A percentile compares a stretch with the other conserved stretches of the same genome.
Evolutionary conservation across 2,888 invertebrate genomes (phyloP).

Genomic region (Sisyra nigra): DNA sequence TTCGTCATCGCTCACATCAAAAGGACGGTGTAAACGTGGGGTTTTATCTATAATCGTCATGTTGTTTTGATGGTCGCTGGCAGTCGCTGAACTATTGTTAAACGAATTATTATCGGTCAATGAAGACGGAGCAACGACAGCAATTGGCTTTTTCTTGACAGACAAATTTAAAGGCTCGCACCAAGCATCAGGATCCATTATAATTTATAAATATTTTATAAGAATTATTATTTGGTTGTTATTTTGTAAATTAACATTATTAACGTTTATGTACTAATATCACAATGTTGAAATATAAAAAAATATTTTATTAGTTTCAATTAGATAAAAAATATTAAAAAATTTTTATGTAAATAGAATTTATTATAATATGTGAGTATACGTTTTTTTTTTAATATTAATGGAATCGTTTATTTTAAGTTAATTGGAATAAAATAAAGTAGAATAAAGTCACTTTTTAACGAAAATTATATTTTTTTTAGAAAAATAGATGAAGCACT

Average conservation of each 20-base stretch:
- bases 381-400: no score
- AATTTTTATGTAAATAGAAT: conserved; percentile 1
- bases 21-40: conserved; percentile 10
- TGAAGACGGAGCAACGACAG: conserved; percentile 34
- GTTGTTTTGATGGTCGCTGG: conserved; percentile 15
- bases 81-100: not conserved
- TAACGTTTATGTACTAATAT: not conserved
- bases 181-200: conserved; percentile 10
- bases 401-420: no score
- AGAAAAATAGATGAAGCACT: not conserved
- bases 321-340: not conserved
- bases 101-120: conserved; percentile 12
- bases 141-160: conserved; percentile 32
- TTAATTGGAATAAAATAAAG: no score
- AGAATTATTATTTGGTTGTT: not conserved
- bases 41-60: conserved; percentile 12
- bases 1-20: conserved; percentile 13
- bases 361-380: not conserved
- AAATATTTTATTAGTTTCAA: not conserved
- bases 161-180: conserved; percentile 32
- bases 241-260: not conserved
- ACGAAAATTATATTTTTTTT: no score
- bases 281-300: not conserved
- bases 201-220: conserved; percentile 1
- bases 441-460: no score